Percentiles rank a stretch among this genome's conserved stretches.
Evolutionary conservation across 30 jellyfish, hydroid and myxozoan genomes (phyloP).

Genomic region (Hydractinia echinata): DNA sequence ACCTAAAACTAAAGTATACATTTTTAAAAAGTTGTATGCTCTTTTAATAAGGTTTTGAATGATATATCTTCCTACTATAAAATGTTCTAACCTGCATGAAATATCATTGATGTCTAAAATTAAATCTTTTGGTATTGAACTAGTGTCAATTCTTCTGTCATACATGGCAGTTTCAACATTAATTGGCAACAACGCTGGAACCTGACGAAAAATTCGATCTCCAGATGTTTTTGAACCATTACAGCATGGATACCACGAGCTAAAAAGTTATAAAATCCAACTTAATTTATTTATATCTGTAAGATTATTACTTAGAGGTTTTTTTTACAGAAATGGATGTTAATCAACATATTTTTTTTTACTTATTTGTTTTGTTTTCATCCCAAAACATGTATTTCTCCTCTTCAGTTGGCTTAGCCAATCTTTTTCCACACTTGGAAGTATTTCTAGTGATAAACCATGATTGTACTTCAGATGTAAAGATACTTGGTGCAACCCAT

Average conservation of each 20-base stretch:
- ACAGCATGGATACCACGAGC: constrained; percentile 8
- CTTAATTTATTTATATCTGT: too few relatives aligned
- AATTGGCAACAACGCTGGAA: background rate
- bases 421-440: background rate
- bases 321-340: background rate
- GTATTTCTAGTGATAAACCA: constrained; percentile 7
- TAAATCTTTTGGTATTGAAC: background rate
- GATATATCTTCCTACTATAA: background rate
- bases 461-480: background rate
- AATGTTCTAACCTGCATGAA: background rate
- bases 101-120: background rate
- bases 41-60: too few relatives aligned
- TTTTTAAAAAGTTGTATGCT: too few relatives aligned
- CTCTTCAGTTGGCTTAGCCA: constrained; percentile 11
- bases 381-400: background rate
- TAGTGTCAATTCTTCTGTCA: background rate
- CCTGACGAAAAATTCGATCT: background rate
- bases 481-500: background rate
- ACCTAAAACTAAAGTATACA: background rate
- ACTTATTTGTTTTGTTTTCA: background rate
- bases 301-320: background rate
- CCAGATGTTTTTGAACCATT: constrained; percentile 12
- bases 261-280: background rate
- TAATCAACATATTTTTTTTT: background rate
- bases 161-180: constrained; percentile 11